Evolutionary conservation across 2,888 invertebrate species (phyloP).

Genomic region (Camptogramma bilineatum): DNA sequence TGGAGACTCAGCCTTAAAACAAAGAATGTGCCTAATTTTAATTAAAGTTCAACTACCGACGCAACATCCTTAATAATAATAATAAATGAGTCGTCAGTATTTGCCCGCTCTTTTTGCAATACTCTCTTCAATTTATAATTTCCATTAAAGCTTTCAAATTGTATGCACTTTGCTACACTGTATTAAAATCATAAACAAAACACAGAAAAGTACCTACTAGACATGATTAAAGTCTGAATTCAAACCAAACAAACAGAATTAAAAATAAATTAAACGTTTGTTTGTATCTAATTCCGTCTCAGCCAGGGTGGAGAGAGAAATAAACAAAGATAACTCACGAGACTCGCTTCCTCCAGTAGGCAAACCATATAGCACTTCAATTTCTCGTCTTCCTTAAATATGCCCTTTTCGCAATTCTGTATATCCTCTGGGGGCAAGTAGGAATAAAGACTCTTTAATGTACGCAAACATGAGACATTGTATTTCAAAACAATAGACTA

Average conservation of each 20-base stretch:
- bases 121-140: neutral
- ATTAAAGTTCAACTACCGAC: no score
- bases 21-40: no score
- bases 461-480: conserved; percentile 67
- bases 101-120: no score
- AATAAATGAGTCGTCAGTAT: no score
- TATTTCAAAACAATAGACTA: conserved; percentile 55
- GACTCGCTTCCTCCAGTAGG: conserved; percentile 80
- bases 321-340: conserved; percentile 79
- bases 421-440: conserved; percentile 82
- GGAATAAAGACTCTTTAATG: conserved; percentile 77
- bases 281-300: conserved; percentile 65
- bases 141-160: neutral
- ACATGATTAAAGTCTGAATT: conserved; percentile 47
- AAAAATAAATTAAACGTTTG: conserved; percentile 67
- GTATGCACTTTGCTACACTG: neutral
- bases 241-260: conserved; percentile 58
- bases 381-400: conserved; percentile 83
- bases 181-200: conserved; percentile 8
- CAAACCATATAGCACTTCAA: conserved; percentile 85
- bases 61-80: no score
- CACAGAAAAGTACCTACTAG: conserved; percentile 13
- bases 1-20: no score
- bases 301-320: conserved; percentile 59
- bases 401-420: conserved; percentile 83